Base-by-base conservation (phyloP, 2,888 invertebrate species). In the Calliphora vomitoria region DNA sequence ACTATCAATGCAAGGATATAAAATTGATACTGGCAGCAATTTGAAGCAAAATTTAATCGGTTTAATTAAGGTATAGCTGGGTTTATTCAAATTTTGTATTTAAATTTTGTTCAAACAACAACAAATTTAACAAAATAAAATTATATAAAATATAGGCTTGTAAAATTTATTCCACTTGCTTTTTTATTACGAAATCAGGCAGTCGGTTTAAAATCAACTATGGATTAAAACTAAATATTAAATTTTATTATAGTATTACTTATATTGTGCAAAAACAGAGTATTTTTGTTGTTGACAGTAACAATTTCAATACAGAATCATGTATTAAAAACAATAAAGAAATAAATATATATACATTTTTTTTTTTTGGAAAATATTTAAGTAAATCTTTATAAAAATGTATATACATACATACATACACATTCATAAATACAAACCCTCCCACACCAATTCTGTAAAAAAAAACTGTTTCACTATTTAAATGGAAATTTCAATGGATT, bases 401-500 rank as follows among this genome's bases (percentile, higher is more conserved):
- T 50, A n/a, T 18, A 1, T 69, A 35, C 20, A 55, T 50, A 18
- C 13, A 53, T 38, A 71, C 18, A 18, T 11, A 50, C 15, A 18
- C n/a, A 62, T 35, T n/a, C 6, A 35, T 35, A 35, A 5, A 64
- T 64, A 64, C 4, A 18, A 11, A 38, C 11, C 13, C 8, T n/a
- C 2, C 11, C 31, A 71, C 31, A 69, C 4, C 3, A 68, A 68
- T 47, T 38, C 41, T 62, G 8, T 35, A 15, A 62, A 11, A 35
- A 68, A 4, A 64, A 82, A 82, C 35, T 47, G 68, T 62, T 82
- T 69, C 41, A 41, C 76, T 69, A 76, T 62, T 69, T 50, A 82
- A 82, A 76, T 76, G 68, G 44, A 76, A 69, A 76, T 82, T 76
- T 76, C 41, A 69, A 53, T 76, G 75, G 76, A 76, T 82, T 82